These are phyloP conservation scores for Bothrops jararaca DNA, from an alignment of 2,113 vertebrate genomes.

Conservation along the genomic window DNA sequence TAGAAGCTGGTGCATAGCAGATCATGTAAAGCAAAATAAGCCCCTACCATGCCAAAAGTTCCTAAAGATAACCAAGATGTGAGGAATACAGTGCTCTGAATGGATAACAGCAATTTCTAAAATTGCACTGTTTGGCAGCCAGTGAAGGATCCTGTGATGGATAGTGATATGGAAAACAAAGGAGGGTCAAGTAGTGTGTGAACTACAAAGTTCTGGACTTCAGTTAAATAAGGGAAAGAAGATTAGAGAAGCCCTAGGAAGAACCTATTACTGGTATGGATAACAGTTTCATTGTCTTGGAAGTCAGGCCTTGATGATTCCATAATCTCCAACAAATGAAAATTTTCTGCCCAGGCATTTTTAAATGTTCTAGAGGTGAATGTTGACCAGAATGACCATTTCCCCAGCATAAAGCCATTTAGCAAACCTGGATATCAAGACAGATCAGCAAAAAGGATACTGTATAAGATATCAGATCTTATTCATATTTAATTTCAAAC, in stretches of 20 bases:
- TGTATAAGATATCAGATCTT: not conserved
- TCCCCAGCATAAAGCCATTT: not conserved
- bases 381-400: not conserved
- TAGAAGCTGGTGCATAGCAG: not conserved
- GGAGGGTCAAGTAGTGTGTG: not conserved
- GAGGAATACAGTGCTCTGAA: not conserved
- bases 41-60: not conserved
- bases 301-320: not conserved
- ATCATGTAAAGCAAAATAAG: not conserved
- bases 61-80: not conserved
- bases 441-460: not conserved
- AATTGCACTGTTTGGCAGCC: not conserved
- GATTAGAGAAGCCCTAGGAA: not conserved
- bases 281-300: not conserved
- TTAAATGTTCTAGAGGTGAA: not conserved
- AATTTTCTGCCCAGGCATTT: not conserved
- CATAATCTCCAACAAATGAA: not conserved
- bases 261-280: not conserved
- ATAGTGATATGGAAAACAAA: not conserved
- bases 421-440: not conserved
- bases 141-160: not conserved
- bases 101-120: not conserved
- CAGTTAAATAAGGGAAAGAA: not conserved
- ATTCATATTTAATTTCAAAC: not conserved
- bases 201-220: not conserved